Base-by-base conservation (phyloP, 2,113 vertebrate genomes). In the Trichechus manatus region DNA sequence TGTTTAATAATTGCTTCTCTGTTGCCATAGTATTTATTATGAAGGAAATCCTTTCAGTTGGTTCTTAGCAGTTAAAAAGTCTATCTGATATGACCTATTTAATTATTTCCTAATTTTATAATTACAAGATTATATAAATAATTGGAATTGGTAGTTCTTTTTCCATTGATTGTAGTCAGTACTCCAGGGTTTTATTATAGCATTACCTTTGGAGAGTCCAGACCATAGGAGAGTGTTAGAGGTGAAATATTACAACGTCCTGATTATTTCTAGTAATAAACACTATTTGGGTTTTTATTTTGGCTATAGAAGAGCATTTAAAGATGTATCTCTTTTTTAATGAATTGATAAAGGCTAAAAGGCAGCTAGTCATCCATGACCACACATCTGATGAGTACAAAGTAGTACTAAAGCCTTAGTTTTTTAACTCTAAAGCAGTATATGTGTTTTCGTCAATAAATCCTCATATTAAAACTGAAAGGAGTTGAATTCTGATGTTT, bases 201-300 rank as follows among this genome's bases (percentile, higher is more conserved):
- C 47, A n/a, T 82, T 74, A 61, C 74, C 23, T 2, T 56, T 89
- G 5, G 9, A 82, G 15, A 53, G 36, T 47, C 17, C 9, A 80
- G 50, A 23, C 39, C 10, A 42, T 14, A 44, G n/a, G 15, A 80
- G 39, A 47, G 25, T 74, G 3, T 74, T 96, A 83, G 36, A 63
- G 4, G 9, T 93, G 6, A 79, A 93, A 83, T 82, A 39, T 27
- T 3, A 3, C 56, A 47, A 31, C 9, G 3, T 93, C 53, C 42
- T 82, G 79, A 25, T 36, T 87, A 0, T 94, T 79, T 88, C n/a
- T 77, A 56, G 11, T 74, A 74, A 66, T 61, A 53, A 72, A 82
- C 25, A 15, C 15, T 64, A 33, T 87, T 78, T 81, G 39, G 29
- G 9, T 50, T 89, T 96, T 88, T 94, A 68, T 87, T 96, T 91